phyloP scores from a whole-genome alignment of 35 echinoderm and acorn worm species.

The Ophioderma brevispina region DNA sequence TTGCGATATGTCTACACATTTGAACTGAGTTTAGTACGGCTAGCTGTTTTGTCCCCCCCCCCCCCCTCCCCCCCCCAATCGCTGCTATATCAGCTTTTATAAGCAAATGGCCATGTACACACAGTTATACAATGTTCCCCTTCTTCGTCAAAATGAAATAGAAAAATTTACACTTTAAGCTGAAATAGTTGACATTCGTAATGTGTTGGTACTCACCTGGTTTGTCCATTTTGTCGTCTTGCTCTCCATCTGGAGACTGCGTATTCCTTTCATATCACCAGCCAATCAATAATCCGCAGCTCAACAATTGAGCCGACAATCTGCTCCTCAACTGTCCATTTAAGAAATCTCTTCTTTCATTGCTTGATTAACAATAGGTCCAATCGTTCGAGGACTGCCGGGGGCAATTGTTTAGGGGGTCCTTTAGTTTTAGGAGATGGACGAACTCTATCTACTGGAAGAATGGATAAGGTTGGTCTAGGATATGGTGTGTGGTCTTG shows the following conservation, averaged over 20 bases:
- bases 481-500: neutral
- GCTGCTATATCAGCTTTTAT: no score
- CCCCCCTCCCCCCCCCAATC: no score
- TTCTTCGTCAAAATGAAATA: no score
- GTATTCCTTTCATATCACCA: neutral
- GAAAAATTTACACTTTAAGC: no score
- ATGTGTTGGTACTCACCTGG: neutral
- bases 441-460: neutral
- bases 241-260: neutral
- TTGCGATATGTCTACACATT: no score
- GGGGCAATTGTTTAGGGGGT: neutral
- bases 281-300: neutral
- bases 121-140: no score
- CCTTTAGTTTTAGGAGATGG: neutral
- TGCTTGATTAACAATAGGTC: conserved; percentile 9
- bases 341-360: neutral
- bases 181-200: neutral
- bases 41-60: no score
- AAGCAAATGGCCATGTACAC: no score
- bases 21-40: no score
- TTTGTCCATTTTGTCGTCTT: neutral
- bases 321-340: neutral
- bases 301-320: neutral
- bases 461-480: neutral
- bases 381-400: neutral